Evolutionary conservation across 2,888 invertebrate genomes (phyloP).

Genomic region (Drosophila lutescens): DNA sequence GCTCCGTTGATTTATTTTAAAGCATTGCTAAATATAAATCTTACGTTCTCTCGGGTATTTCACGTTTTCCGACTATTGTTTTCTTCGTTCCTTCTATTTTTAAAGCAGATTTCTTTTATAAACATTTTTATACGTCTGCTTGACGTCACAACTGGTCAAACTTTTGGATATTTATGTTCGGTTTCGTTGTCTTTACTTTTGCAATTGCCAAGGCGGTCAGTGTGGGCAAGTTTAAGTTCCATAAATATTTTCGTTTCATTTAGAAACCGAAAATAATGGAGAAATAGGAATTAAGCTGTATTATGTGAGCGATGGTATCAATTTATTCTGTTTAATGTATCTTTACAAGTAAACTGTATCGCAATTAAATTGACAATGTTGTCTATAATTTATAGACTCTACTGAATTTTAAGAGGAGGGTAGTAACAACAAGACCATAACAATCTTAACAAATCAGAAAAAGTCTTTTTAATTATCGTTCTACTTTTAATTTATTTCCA

Average conservation of each 20-base stretch:
- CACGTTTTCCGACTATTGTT: slow-evolving; percentile 42
- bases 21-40: slow-evolving; percentile 45
- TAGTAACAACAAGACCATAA: no score
- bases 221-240: slow-evolving; percentile 21
- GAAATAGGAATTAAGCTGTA: no score
- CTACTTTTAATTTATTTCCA: slow-evolving; percentile 20
- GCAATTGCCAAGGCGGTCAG: slow-evolving; percentile 33
- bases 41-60: slow-evolving; percentile 26
- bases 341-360: no score
- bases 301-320: no score
- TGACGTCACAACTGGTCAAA: slow-evolving; percentile 61
- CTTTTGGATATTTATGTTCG: slow-evolving; percentile 20
- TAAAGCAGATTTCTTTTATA: slow-evolving; percentile 56
- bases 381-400: no score
- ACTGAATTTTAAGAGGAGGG: no score
- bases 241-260: background rate
- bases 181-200: slow-evolving; percentile 11
- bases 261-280: no score
- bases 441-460: no score
- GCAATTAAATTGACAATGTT: no score
- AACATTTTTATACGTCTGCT: slow-evolving; percentile 52
- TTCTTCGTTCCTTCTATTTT: slow-evolving; percentile 52
- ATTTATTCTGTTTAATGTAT: no score
- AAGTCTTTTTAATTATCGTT: no score
- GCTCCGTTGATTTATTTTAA: slow-evolving; percentile 35